phyloP scores from a whole-genome alignment of 92 coral and sea anemone genomes.

The Epizoanthus illoricatus region DNA sequence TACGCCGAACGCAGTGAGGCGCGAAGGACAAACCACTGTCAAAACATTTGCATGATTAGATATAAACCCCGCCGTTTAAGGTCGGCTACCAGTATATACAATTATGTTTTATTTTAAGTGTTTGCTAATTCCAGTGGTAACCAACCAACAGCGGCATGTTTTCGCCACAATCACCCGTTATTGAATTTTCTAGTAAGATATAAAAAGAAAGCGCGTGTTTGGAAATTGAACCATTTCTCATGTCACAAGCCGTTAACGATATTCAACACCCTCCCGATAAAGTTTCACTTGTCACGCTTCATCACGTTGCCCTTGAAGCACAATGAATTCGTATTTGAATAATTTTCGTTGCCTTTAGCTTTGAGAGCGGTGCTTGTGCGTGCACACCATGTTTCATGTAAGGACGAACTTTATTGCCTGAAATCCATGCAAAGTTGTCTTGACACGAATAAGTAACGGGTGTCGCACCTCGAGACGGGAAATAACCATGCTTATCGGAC shows the following conservation, averaged over 20 bases:
- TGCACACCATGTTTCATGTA: neutral
- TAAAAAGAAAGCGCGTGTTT: neutral
- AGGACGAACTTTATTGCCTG: neutral
- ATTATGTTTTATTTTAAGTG: conserved; percentile 7
- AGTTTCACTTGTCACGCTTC: conserved; percentile 27
- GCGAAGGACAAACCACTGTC: conserved; percentile 2
- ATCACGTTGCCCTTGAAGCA: neutral
- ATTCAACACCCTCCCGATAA: neutral
- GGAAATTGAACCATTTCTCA: neutral
- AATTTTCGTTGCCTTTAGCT: conserved; percentile 13
- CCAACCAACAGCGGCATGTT: conserved; percentile 11
- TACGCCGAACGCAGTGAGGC: conserved; percentile 18
- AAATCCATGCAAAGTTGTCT: neutral
- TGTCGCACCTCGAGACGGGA: neutral
- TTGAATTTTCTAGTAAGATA: neutral
- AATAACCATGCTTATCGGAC: neutral
- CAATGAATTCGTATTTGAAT: conserved; percentile 11
- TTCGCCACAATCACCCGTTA: neutral
- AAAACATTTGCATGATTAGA: neutral
- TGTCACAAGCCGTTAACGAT: conserved; percentile 12
- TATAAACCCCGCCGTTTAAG: neutral
- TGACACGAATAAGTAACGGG: neutral
- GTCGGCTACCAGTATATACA: neutral
- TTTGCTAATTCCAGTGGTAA: conserved; percentile 18
- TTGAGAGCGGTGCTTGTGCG: neutral